Base-by-base conservation (phyloP, 1,140 invertebrate genomes). In the Drosophila micromelanica region DNA sequence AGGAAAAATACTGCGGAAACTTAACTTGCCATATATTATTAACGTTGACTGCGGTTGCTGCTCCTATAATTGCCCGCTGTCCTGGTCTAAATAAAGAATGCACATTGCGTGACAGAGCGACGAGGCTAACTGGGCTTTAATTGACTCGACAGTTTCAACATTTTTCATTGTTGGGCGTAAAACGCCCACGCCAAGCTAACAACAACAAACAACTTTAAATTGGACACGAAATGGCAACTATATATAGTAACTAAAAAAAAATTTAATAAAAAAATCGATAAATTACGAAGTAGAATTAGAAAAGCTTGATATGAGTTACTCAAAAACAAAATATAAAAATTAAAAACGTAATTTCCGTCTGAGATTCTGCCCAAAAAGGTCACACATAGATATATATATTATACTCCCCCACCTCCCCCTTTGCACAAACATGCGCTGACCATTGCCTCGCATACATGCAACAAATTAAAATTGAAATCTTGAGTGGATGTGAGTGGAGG, bases 391-490 rank as follows among this genome's bases (percentile, higher is more conserved):
- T 17, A 46, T 3, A 15, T 35, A 9, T 17, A 20, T 1, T 8
- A 1, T 9, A 2, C 7, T 7, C 40, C 13, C 59, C 2, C 20
- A 20, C 43, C 15, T 11, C 2, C 15, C 6, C 13, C 9, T 15
- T 57, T 71, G 42, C 43, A 64, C 27, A 54, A 46, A 43, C 65
- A 54, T 69, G 48, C 49, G 49, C 9, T 61, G 38, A 52, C 11
- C 65, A 42, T 48, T 54, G 45, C 75, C 15, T 27, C 13, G 61
- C 67, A 73, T 76, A 73, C 32, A 68, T 59, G 62, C 46, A 63
- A 63, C 77, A 76, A 80, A 80, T 80, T 80, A 80, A 63, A 73
- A 55, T 75, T 15, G 12, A 71, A 79, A 64, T 55, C 46, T 48
- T 32, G 42, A 65, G 30, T 61, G 54, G 46, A 15, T 35, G 42